Evolutionary conservation across 2,888 invertebrate genomes (phyloP).

Genomic region (Schrankia costaestrigalis): DNA sequence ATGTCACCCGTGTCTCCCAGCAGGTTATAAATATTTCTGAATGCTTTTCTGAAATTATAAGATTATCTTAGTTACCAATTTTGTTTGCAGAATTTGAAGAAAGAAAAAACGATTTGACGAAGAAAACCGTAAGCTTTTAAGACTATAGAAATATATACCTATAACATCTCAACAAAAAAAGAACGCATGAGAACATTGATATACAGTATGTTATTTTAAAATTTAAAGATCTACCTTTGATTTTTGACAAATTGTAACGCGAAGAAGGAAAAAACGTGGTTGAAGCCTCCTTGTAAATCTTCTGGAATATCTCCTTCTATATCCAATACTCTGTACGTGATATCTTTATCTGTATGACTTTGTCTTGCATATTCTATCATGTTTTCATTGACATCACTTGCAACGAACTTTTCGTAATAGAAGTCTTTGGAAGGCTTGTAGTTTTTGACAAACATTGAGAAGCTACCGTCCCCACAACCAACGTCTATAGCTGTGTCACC

Average conservation of each 20-base stretch:
- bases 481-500: constrained; percentile 82
- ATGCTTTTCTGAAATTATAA: constrained; percentile 74
- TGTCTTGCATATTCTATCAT: constrained; percentile 85
- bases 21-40: constrained; percentile 81
- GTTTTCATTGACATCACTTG: constrained; percentile 84
- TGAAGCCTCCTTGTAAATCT: constrained; percentile 75
- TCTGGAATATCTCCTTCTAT: constrained; percentile 77
- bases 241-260: constrained; percentile 90
- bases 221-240: constrained; percentile 80
- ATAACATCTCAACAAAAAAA: too few species aligned
- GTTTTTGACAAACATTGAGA: constrained; percentile 82
- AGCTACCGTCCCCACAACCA: constrained; percentile 88
- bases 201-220: too few species aligned
- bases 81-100: neutral
- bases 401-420: constrained; percentile 72
- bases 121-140: too few species aligned
- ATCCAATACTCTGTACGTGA: constrained; percentile 78
- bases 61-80: neutral
- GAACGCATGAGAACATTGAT: neutral
- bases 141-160: too few species aligned
- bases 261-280: constrained; percentile 88
- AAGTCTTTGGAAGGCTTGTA: constrained; percentile 75
- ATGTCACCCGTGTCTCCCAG: constrained; percentile 84
- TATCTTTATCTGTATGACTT: constrained; percentile 67
- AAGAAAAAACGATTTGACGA: neutral